Conservation (phyloP, 2,113 vertebrate genomes). For the Oceanites oceanicus region DNA sequence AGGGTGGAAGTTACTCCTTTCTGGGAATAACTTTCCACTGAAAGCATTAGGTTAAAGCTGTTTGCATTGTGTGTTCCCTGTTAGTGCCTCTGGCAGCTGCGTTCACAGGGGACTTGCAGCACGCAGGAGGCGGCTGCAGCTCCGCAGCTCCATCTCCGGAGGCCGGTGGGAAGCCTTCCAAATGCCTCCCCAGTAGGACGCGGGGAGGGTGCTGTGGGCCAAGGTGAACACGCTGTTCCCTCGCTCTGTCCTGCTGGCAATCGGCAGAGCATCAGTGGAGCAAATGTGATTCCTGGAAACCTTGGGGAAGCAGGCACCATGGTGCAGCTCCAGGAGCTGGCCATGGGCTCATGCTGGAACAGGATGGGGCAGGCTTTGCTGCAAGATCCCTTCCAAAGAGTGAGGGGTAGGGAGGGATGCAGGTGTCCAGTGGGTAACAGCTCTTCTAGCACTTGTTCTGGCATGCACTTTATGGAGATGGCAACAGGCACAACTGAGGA, state of each 20-base stretch:
- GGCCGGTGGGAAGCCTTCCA: neutral
- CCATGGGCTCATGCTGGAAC: neutral
- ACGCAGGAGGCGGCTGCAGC: neutral
- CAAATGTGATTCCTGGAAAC: neutral
- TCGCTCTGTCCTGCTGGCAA: neutral
- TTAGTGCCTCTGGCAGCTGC: neutral
- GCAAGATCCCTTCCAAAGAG: neutral
- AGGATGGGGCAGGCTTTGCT: neutral
- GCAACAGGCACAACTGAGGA: neutral
- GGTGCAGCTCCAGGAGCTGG: neutral
- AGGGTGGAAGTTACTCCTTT: neutral
- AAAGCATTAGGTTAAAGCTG: neutral
- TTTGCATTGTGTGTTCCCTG: neutral
- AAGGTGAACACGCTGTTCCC: neutral
- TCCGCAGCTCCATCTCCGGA: fast-evolving
- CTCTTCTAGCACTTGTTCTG: neutral
- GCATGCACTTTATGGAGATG: fast-evolving
- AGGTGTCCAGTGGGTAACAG: neutral
- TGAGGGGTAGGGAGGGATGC: neutral
- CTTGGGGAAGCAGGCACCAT: neutral
- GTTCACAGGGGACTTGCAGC: neutral
- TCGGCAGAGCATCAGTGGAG: neutral
- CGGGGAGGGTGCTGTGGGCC: fast-evolving
- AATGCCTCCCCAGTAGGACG: neutral
- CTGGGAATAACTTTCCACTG: neutral